A percentile compares a stretch with the other conserved stretches of the same genome.
Evolutionary conservation across 2,888 invertebrate genomes (phyloP).

Genomic region (Metalampra italica): DNA sequence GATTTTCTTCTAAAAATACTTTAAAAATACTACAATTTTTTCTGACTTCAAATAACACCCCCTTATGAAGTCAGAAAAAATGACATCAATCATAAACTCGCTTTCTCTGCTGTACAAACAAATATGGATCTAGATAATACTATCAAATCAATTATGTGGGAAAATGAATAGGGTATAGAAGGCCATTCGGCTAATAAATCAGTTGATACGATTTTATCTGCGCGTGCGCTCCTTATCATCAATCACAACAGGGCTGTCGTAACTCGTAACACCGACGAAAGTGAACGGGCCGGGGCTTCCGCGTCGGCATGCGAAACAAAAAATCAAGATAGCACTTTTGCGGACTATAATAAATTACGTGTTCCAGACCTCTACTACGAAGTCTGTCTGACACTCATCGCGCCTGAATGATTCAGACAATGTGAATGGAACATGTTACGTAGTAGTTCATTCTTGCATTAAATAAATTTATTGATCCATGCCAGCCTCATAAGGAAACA

Average conservation of each 20-base stretch:
- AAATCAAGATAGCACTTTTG: neutral
- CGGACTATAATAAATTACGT: neutral
- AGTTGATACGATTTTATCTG: constrained; percentile 31
- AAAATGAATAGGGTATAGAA: constrained; percentile 2
- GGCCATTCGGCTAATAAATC: neutral
- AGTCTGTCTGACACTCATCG: too few species aligned
- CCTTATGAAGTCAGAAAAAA: neutral
- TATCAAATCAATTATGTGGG: constrained; percentile 24
- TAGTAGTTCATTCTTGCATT: neutral
- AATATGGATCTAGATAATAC: constrained; percentile 20
- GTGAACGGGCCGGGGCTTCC: constrained; percentile 25
- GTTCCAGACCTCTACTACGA: neutral
- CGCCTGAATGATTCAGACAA: too few species aligned
- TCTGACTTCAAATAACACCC: too few species aligned
- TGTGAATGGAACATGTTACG: neutral
- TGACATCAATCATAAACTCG: neutral
- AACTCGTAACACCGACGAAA: constrained; percentile 30
- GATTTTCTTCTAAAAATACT: too few species aligned
- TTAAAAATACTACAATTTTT: too few species aligned
- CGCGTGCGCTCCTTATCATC: constrained; percentile 34
- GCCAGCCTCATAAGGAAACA: too few species aligned
- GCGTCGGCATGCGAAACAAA: neutral
- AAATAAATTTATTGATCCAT: too few species aligned
- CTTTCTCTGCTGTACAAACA: constrained; percentile 8
- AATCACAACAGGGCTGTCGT: constrained; percentile 37